Evolutionary conservation across 2,888 invertebrate species (phyloP).

Genomic region (Sceliomorpha sp.): DNA sequence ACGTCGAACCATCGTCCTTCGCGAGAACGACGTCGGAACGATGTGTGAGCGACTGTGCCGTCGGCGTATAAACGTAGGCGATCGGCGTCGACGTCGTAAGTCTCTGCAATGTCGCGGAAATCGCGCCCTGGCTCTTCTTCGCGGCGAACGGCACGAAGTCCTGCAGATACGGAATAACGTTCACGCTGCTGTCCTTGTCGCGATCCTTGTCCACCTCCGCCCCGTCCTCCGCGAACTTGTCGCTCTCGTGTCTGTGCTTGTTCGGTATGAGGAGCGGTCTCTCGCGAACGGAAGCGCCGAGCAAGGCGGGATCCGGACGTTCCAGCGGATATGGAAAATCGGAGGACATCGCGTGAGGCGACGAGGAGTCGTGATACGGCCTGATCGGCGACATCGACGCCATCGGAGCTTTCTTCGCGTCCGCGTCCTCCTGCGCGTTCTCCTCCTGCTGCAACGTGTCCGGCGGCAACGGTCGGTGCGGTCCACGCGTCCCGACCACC

Average conservation of each 20-base stretch:
- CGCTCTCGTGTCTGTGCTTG: slow-evolving; percentile 63
- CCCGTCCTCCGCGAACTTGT: too few relatives aligned
- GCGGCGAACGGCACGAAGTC: slow-evolving; percentile 79
- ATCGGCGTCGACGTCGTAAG: slow-evolving; percentile 83
- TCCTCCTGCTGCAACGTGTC: slow-evolving; percentile 71
- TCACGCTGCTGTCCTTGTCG: slow-evolving; percentile 73
- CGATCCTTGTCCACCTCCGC: slow-evolving; percentile 36
- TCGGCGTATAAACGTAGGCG: slow-evolving; percentile 85
- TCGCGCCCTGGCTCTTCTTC: slow-evolving; percentile 65
- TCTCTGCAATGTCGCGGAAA: slow-evolving; percentile 75
- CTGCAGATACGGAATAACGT: slow-evolving; percentile 80
- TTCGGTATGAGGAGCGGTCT: slow-evolving; percentile 78
- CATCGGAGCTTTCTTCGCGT: slow-evolving; percentile 45
- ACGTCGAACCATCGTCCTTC: slow-evolving; percentile 46
- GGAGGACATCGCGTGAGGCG: slow-evolving; percentile 77
- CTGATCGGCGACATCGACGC: slow-evolving; percentile 78
- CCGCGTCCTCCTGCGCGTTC: slow-evolving; percentile 54
- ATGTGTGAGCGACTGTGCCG: slow-evolving; percentile 77
- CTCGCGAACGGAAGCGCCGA: slow-evolving; percentile 71
- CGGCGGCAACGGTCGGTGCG: slow-evolving; percentile 81
- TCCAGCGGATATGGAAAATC: slow-evolving; percentile 86
- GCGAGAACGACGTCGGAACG: slow-evolving; percentile 55
- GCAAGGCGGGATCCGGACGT: slow-evolving; percentile 82
- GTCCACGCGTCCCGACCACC: slow-evolving; percentile 82
- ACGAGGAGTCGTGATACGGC: slow-evolving; percentile 78